Conservation (phyloP, 2,888 invertebrate species). For the Calameuta idolon region DNA sequence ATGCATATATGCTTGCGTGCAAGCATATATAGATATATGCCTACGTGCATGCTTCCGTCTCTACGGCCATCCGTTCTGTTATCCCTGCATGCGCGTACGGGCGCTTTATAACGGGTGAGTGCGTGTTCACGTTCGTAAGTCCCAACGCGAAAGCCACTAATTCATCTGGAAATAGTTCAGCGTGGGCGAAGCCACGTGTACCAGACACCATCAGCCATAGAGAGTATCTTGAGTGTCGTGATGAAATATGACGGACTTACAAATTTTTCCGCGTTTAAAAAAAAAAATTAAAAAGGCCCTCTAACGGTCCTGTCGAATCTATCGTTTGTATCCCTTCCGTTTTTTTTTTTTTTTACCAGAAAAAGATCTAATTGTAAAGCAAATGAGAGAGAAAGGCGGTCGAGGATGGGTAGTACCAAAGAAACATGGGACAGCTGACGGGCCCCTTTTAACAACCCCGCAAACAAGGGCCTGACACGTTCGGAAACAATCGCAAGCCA, state of each 20-base stretch:
- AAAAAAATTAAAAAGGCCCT: neutral
- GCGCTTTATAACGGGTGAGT: neutral
- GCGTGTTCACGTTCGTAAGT: neutral
- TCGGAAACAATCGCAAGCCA: slow-evolving; percentile 50
- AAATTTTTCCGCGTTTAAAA: neutral
- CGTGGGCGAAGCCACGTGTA: slow-evolving; percentile 21
- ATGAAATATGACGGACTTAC: neutral
- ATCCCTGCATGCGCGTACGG: neutral
- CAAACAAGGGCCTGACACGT: slow-evolving; percentile 60
- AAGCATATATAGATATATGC: neutral
- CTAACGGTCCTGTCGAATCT: neutral
- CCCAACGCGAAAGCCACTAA: slow-evolving; percentile 15
- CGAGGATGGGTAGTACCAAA: slow-evolving; percentile 1
- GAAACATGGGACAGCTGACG: slow-evolving; percentile 10
- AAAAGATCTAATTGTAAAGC: neutral
- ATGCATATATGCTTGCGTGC: neutral
- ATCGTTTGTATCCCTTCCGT: neutral
- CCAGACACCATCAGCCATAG: neutral
- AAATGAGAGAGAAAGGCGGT: neutral
- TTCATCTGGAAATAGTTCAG: slow-evolving; percentile 23
- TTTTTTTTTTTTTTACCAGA: neutral
- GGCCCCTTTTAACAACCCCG: slow-evolving; percentile 52
- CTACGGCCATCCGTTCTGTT: slow-evolving; percentile 12
- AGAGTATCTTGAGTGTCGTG: neutral
- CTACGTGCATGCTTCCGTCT: slow-evolving; percentile 1